phyloP scores from a whole-genome alignment of 23 tunicate species.

The Clavelina lepadiformis region DNA sequence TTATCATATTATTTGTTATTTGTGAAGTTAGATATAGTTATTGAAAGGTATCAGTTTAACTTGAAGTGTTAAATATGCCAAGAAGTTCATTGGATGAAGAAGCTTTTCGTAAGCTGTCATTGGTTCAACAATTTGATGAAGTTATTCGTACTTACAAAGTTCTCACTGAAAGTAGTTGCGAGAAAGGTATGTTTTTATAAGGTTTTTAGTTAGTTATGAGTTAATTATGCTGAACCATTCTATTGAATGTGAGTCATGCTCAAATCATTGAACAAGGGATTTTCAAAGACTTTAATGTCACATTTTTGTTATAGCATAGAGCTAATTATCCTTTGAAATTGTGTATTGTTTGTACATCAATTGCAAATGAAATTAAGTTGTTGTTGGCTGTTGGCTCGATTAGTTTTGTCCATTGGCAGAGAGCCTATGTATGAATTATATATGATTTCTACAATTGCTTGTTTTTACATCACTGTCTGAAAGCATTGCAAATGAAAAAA shows the following conservation, averaged over 20 bases:
- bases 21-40: no score
- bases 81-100: conserved; percentile 7
- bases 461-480: no score
- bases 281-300: background rate
- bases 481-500: no score
- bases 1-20: no score
- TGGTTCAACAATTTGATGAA: conserved; percentile 84
- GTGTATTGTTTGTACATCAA: no score
- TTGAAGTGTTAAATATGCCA: conserved; percentile 16
- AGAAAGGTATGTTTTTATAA: conserved; percentile 35
- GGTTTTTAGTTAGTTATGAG: background rate
- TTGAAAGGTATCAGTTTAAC: no score
- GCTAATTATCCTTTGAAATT: background rate
- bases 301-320: background rate
- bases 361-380: no score
- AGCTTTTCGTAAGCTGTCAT: conserved; percentile 60
- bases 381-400: no score
- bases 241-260: no score
- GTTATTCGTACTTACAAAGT: conserved; percentile 38
- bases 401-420: no score
- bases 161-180: conserved; percentile 62
- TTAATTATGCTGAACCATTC: background rate
- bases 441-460: no score
- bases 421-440: no score
- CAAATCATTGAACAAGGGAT: background rate